Evolutionary conservation across 2,113 vertebrate species (phyloP).

Genomic region (Pachyramphus minor): DNA sequence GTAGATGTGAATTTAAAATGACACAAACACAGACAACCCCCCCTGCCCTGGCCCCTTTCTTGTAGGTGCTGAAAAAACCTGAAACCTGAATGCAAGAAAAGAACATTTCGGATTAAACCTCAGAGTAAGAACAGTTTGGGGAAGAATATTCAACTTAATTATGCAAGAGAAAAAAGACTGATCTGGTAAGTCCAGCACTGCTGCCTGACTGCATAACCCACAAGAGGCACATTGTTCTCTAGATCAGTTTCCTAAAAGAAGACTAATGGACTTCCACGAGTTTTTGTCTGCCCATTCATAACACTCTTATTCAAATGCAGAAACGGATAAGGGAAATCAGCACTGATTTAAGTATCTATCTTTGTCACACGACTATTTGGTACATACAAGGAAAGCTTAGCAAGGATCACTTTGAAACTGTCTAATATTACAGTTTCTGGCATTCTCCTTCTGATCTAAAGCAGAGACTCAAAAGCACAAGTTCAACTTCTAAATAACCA

Average conservation of each 20-base stretch:
- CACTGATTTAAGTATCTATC: not conserved
- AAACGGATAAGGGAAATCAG: not conserved
- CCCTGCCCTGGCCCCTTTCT: not conserved
- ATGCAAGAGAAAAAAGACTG: not conserved
- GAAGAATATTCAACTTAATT: not conserved
- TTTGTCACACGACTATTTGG: not conserved
- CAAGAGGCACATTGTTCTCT: not conserved
- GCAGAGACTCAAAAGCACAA: not conserved
- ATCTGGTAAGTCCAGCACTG: not conserved
- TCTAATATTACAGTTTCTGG: constrained; percentile 21
- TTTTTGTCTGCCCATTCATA: constrained; percentile 8
- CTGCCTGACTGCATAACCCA: not conserved
- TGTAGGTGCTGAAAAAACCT: not conserved
- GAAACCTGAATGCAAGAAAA: not conserved
- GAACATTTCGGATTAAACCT: not conserved
- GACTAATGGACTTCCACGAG: not conserved
- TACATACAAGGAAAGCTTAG: constrained; percentile 4
- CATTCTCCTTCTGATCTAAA: not conserved
- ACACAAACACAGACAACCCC: not conserved
- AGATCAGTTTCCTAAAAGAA: not conserved
- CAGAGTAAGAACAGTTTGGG: not conserved
- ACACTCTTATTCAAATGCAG: not conserved
- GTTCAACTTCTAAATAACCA: constrained; percentile 8
- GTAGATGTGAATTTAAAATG: not conserved
- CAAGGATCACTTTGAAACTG: constrained; percentile 13